These are phyloP conservation scores for Pocillopora damicornis DNA, from an alignment of 64 coral and sea anemone species.

Conservation along the genomic window DNA sequence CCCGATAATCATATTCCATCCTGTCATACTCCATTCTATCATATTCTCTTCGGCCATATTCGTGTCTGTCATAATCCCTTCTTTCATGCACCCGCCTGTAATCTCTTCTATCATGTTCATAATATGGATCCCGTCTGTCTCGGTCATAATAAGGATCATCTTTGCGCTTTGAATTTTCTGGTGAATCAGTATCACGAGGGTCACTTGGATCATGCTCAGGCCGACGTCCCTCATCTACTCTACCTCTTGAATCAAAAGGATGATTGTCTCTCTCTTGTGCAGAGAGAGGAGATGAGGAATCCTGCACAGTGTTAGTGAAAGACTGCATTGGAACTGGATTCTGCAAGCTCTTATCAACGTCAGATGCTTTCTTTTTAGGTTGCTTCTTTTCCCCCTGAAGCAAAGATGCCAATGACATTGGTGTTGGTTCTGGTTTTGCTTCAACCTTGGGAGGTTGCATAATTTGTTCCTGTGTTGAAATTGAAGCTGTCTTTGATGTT, in stretches of 20 bases:
- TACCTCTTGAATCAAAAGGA: background rate
- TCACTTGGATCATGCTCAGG: background rate
- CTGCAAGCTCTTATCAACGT: background rate
- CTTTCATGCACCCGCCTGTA: background rate
- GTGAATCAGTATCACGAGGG: background rate
- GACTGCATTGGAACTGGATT: background rate
- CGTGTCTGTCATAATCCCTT: background rate
- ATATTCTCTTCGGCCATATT: background rate
- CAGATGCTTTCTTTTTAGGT: slow-evolving; percentile 16
- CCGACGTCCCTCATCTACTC: background rate
- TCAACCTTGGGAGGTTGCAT: background rate
- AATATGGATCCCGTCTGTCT: slow-evolving; percentile 10
- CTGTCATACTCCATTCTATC: slow-evolving; percentile 8
- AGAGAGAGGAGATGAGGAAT: background rate
- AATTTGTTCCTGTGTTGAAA: background rate
- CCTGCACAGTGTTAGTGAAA: background rate
- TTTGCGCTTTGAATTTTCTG: background rate
- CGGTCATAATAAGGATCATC: slow-evolving; percentile 10
- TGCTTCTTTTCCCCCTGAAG: slow-evolving; percentile 7
- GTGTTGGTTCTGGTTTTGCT: background rate
- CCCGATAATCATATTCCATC: background rate
- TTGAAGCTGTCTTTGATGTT: background rate
- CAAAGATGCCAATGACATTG: slow-evolving; percentile 11
- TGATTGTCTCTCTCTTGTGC: background rate
- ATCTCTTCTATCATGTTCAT: slow-evolving; percentile 20